These are phyloP conservation scores for Tragelaphus scriptus DNA, from an alignment of 2,113 vertebrate genomes.

Conservation along the genomic window DNA sequence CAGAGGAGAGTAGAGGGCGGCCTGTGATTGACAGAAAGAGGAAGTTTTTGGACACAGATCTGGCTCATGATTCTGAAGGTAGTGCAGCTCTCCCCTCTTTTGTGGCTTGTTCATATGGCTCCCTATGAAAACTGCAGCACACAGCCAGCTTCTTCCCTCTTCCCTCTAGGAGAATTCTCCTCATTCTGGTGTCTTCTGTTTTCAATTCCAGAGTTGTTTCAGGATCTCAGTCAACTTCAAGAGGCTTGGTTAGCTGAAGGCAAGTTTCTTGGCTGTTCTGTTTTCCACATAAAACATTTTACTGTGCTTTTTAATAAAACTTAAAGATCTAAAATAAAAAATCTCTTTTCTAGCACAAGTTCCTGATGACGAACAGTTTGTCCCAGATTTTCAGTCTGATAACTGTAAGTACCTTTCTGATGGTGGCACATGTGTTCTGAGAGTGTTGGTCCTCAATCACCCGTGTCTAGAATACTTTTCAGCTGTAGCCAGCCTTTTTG, in stretches of 20 bases:
- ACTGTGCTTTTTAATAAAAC: constrained; percentile 35
- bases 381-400: constrained; percentile 98
- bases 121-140: background rate
- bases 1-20: constrained; percentile 86
- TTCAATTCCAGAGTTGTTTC: constrained; percentile 92
- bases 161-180: background rate
- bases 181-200: constrained; percentile 58
- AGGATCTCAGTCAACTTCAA: constrained; percentile 97
- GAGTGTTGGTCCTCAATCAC: constrained; percentile 7
- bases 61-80: constrained; percentile 98
- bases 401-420: constrained; percentile 89
- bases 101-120: background rate
- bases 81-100: constrained; percentile 22
- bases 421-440: constrained; percentile 31
- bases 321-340: constrained; percentile 18
- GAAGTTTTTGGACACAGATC: constrained; percentile 93
- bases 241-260: constrained; percentile 98
- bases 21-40: constrained; percentile 89
- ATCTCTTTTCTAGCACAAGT: constrained; percentile 89
- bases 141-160: background rate
- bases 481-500: background rate
- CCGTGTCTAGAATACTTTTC: background rate
- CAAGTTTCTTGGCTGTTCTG: constrained; percentile 79
- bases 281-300: constrained; percentile 54
- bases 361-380: constrained; percentile 97